phyloP scores from a whole-genome alignment of 2,797 vertebrate genomes.

The Rhinogobio ventralis region DNA sequence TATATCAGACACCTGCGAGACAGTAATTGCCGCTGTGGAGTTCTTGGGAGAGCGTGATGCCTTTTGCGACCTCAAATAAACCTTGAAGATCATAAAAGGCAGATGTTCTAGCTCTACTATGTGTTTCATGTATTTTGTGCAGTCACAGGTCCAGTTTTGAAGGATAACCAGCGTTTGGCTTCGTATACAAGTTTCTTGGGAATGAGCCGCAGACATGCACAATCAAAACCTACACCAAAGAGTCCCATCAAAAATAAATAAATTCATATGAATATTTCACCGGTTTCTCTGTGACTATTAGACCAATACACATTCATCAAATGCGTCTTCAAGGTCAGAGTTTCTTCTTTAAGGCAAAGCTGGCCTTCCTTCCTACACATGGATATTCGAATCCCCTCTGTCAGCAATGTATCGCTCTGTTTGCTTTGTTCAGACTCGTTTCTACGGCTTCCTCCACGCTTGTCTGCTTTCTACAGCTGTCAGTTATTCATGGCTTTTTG shows the following conservation, averaged over 20 bases:
- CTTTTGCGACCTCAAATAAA: slow-evolving; percentile 3
- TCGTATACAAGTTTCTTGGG: slow-evolving; percentile 15
- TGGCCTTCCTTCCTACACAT: slow-evolving; percentile 20
- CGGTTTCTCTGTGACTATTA: slow-evolving; percentile 39
- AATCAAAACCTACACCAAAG: slow-evolving; percentile 28
- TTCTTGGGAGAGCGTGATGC: slow-evolving; percentile 19
- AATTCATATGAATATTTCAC: slow-evolving; percentile 53
- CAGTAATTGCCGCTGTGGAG: slow-evolving; percentile 29
- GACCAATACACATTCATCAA: slow-evolving; percentile 54
- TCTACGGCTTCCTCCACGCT: slow-evolving; percentile 43
- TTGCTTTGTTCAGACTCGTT: slow-evolving; percentile 54
- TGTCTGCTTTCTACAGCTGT: slow-evolving; percentile 59
- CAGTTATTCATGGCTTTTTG: slow-evolving; percentile 57
- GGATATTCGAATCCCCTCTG: slow-evolving; percentile 38
- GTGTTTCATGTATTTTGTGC: neutral
- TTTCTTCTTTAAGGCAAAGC: slow-evolving; percentile 38
- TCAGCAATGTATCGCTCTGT: slow-evolving; percentile 48
- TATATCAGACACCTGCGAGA: slow-evolving; percentile 25
- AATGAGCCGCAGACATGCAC: slow-evolving; percentile 24
- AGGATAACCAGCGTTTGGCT: neutral
- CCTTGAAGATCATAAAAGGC: slow-evolving; percentile 12
- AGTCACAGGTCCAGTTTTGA: neutral
- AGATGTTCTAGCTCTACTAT: neutral
- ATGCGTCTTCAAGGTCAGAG: slow-evolving; percentile 54
- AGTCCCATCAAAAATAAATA: slow-evolving; percentile 51